Evolutionary conservation across 2,888 invertebrate genomes (phyloP).

Genomic region (Hybos culiciformis): DNA sequence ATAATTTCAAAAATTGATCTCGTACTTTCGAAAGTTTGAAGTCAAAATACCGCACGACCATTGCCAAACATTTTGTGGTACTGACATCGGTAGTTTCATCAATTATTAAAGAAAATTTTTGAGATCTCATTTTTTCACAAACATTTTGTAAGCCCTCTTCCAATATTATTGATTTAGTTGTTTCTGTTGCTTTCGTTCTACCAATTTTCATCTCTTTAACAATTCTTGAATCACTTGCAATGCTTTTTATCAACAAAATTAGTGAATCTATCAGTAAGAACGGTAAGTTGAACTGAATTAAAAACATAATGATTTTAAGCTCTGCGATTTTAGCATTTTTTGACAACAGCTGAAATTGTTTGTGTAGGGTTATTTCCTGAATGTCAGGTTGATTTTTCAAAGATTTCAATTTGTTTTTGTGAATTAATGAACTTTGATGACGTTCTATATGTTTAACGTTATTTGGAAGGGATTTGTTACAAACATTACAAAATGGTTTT

Average conservation of each 20-base stretch:
- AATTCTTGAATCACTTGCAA: neutral
- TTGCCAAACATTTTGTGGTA: slow-evolving; percentile 1
- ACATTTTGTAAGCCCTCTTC: slow-evolving; percentile 1
- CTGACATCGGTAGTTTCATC: slow-evolving; percentile 1
- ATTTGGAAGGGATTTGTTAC: neutral
- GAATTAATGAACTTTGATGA: neutral
- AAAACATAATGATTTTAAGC: neutral
- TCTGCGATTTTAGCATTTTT: neutral
- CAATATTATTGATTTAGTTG: slow-evolving; percentile 1
- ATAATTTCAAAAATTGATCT: neutral
- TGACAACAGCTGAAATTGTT: too few relatives aligned
- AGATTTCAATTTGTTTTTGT: neutral
- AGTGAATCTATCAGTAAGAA: neutral
- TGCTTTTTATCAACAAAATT: neutral
- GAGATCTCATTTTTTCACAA: neutral
- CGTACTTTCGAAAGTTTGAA: neutral
- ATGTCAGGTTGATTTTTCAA: neutral
- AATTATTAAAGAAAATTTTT: slow-evolving; percentile 3
- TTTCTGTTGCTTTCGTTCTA: slow-evolving; percentile 7
- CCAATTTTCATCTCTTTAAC: slow-evolving; percentile 2
- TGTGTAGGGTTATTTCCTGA: too few relatives aligned
- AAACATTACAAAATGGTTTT: neutral
- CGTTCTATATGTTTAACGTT: neutral
- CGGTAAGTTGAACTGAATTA: neutral
- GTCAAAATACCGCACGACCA: slow-evolving; percentile 3